Evolutionary conservation across 1,140 invertebrate species (phyloP).

Genomic region (Lethrus apterus): DNA sequence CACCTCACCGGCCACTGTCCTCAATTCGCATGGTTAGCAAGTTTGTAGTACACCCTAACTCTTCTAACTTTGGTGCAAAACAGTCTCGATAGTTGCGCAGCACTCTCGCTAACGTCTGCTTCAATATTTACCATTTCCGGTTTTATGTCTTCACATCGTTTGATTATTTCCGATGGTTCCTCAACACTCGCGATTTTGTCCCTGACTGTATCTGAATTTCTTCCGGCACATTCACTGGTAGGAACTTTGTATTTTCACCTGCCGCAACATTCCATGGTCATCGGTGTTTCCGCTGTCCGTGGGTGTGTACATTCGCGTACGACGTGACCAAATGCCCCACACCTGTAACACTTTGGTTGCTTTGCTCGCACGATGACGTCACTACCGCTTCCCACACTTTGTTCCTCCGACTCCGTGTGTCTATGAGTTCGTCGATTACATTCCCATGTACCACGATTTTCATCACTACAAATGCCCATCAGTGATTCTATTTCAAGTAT

Average conservation of each 20-base stretch:
- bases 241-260: too few relatives aligned
- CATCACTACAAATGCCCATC: background rate
- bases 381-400: background rate
- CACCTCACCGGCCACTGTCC: background rate
- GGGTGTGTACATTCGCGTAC: conserved; percentile 1
- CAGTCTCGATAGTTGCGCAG: background rate
- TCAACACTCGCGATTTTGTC: too few relatives aligned
- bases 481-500: background rate
- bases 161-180: too few relatives aligned
- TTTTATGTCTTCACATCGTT: too few relatives aligned
- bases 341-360: background rate
- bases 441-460: background rate
- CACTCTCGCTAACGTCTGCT: too few relatives aligned
- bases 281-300: background rate
- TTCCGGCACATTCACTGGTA: too few relatives aligned
- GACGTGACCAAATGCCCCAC: conserved; percentile 6
- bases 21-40: background rate
- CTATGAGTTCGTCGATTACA: background rate
- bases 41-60: conserved; percentile 2
- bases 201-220: too few relatives aligned
- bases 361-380: background rate
- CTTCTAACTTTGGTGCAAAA: background rate
- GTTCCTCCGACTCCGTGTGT: background rate
- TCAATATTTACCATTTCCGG: too few relatives aligned
- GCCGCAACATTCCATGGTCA: background rate